Evolutionary conservation across 2,888 invertebrate genomes (phyloP).

Genomic region (Lamellibrachia columna): DNA sequence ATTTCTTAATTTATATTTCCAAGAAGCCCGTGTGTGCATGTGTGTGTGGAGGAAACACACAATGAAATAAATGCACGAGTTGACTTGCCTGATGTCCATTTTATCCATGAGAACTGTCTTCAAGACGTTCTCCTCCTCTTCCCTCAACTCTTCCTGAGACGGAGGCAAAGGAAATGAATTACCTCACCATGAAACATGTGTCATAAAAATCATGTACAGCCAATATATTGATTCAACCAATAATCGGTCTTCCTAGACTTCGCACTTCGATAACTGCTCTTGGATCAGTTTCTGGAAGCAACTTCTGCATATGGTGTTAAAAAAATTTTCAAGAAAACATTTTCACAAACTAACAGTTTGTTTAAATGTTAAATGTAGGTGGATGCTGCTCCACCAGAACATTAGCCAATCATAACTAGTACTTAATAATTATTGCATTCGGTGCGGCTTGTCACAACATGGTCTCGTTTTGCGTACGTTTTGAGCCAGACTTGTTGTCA

Average conservation of each 20-base stretch:
- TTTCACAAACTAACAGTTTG: not conserved
- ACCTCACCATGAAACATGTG: not conserved
- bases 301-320: not conserved
- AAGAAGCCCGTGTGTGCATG: slow-evolving; percentile 1
- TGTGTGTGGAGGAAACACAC: not conserved
- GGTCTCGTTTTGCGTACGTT: too few species aligned
- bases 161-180: not conserved
- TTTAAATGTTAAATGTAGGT: too few species aligned
- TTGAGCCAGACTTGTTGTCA: too few species aligned
- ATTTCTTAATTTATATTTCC: slow-evolving; percentile 13
- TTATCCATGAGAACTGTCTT: slow-evolving; percentile 87
- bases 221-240: not conserved
- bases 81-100: slow-evolving; percentile 80
- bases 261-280: not conserved
- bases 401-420: too few species aligned
- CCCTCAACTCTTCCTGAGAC: slow-evolving; percentile 70
- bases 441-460: too few species aligned
- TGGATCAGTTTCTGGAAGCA: not conserved
- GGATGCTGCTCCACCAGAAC: too few species aligned
- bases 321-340: not conserved
- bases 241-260: not conserved
- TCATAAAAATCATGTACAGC: not conserved
- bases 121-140: slow-evolving; percentile 83
- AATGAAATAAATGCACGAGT: not conserved
- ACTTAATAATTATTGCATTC: too few species aligned